A percentile compares a stretch with the other conserved stretches of the same genome.
These are phyloP conservation scores for Martes martes DNA, from an alignment of 2,113 vertebrate genomes.

Conservation along the genomic window DNA sequence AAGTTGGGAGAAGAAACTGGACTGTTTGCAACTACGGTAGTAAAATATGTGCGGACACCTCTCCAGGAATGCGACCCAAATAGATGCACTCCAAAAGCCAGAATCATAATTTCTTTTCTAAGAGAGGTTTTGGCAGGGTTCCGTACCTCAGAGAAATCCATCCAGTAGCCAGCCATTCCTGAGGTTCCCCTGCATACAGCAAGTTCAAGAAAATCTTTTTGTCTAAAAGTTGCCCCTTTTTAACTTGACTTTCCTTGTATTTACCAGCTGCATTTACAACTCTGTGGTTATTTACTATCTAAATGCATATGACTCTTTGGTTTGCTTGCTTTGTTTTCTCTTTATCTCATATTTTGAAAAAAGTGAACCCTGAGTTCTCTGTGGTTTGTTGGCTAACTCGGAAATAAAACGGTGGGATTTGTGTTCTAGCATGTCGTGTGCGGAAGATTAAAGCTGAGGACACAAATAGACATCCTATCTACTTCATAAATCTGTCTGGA, in stretches of 20 bases:
- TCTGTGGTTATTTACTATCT: background rate
- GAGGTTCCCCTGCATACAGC: rapidly evolving
- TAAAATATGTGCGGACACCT: background rate
- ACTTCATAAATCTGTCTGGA: background rate
- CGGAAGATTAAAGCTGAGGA: background rate
- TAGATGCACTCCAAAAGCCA: background rate
- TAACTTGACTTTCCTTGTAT: background rate
- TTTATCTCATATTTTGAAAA: background rate
- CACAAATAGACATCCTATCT: background rate
- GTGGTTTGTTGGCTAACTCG: background rate
- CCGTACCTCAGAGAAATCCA: background rate
- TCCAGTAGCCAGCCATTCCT: background rate
- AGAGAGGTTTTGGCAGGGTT: background rate
- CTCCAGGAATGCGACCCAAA: background rate
- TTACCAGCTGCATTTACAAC: background rate
- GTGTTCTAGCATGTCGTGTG: background rate
- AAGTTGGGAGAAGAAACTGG: background rate
- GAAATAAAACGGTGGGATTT: background rate
- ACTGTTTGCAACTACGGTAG: background rate
- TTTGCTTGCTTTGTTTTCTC: background rate
- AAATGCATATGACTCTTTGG: background rate
- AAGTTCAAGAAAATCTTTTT: background rate
- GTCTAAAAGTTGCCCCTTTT: background rate
- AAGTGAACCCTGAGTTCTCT: background rate
- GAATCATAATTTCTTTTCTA: background rate